Percentiles rank a stretch among this genome's conserved stretches.
Conservation (phyloP, 2,888 invertebrate genomes). For the Aricia artaxerxes region DNA sequence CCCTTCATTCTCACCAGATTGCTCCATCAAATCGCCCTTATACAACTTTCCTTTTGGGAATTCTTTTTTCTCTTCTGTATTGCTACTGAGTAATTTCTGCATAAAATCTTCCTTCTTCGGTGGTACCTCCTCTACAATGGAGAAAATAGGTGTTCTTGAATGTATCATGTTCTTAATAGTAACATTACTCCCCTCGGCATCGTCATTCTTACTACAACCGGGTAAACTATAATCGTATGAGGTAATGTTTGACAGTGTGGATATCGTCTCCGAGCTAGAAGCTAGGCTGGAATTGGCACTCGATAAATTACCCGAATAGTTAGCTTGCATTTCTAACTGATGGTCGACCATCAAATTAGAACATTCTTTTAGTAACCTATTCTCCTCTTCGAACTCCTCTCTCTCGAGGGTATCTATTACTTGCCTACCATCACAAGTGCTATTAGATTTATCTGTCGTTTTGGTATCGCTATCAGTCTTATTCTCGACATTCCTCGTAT, state of each 20-base stretch:
- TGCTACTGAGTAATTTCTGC: slow-evolving; percentile 67
- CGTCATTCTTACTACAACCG: slow-evolving; percentile 65
- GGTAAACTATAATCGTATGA: slow-evolving; percentile 61
- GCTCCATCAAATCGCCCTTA: slow-evolving; percentile 59
- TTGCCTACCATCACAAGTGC: slow-evolving; percentile 53
- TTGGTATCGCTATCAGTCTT: slow-evolving; percentile 63
- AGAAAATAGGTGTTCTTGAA: slow-evolving; percentile 50
- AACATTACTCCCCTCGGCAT: slow-evolving; percentile 61
- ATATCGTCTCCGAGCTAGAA: slow-evolving; percentile 71
- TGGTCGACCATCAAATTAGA: slow-evolving; percentile 66
- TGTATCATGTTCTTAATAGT: slow-evolving; percentile 68
- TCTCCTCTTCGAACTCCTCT: slow-evolving; percentile 74
- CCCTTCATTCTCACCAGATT: slow-evolving; percentile 53
- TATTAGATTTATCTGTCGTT: slow-evolving; percentile 49
- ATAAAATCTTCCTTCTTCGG: slow-evolving; percentile 66
- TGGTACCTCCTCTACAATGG: slow-evolving; percentile 45
- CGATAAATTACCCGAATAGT: slow-evolving; percentile 60
- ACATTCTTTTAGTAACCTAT: slow-evolving; percentile 68
- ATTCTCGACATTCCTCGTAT: slow-evolving; percentile 57
- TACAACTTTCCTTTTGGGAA: slow-evolving; percentile 72
- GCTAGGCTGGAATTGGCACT: slow-evolving; percentile 67
- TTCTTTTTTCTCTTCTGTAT: slow-evolving; percentile 64
- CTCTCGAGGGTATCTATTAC: slow-evolving; percentile 71
- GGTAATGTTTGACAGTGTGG: slow-evolving; percentile 58
- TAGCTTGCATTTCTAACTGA: slow-evolving; percentile 54